Evolutionary conservation across 2,797 vertebrate genomes (phyloP), one percentile per base, ranked within the genome.

Genomic region (Hemitrygon akajei): DNA sequence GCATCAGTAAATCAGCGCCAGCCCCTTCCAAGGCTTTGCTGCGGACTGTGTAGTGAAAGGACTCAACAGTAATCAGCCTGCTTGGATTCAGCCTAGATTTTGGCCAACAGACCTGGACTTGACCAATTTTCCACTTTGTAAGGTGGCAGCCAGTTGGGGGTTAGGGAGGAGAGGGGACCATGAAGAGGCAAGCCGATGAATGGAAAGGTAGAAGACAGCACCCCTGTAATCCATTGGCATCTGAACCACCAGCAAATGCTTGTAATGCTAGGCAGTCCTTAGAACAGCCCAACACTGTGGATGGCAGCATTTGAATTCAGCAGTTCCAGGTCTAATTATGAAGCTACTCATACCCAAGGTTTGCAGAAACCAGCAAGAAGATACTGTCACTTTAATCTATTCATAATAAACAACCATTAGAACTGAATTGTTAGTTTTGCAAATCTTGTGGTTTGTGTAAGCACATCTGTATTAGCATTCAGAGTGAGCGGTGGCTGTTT

Each of bases 341-440:
- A 89, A 69, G 7, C 60, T 69, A 22, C n/a, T 89, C 60, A 37
- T 10, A 89, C 18, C 86, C 86, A 89, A 69, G 10, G 60, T 69
- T 89, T 89, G 60, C 86, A 69, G 86, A 89, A 89, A 66, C 63
- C 30, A 63, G n/a, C 18, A 69, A 89, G 86, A 89, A 89, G 86
- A 89, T 89, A 93, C 71, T 56, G 34, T 93, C 71, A 75, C 91
- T 93, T 93, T 76, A 75, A 93, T 76, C 40, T 37, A 25, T 56
- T n/a, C 73, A 73, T 75, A 75, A 40, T 2, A 37, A 92, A 93
- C 22, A 27, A 93, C 66, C 76, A 40, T 27, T 37, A 47, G 18
- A 76, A 47, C 27, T 56, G 71, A 93, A 73, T 75, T 47, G 34
- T 92, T 92, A 92, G 91, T 40, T 27, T 75, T 34, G 71, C 69